Evolutionary conservation across 2,888 invertebrate genomes (phyloP), one percentile per base, ranked within the genome.

Genomic region (Drosophila paracracens): DNA sequence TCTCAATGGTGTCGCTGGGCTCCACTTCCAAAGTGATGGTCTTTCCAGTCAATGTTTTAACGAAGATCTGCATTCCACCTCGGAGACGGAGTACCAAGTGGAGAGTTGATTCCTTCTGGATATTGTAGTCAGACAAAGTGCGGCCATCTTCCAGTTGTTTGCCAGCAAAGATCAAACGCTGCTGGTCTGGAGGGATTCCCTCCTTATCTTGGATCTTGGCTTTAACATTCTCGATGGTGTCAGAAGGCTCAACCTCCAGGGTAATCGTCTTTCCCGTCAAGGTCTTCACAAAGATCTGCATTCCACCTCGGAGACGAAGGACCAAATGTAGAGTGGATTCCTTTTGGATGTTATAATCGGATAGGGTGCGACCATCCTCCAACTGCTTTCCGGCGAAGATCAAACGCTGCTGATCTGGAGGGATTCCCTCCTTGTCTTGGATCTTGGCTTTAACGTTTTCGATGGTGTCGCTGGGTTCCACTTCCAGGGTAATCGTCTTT

Each of bases 321-420:
- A 91, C 91, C 83, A 91, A 85, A 4, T 91, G 91, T 0, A 91
- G 75, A 0, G 91, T 91, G 0, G 91, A 91, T 58, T 91, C 91
- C 66, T 91, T 91, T 13, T 91, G 91, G 46, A 91, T 91, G n/a
- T 91, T 91, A 33, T 91, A 91, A 1, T 91, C 91, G 0, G 91
- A 91, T 21, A 91, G 35, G 0, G 91, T 91, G 0, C 91, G 91
- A 0, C 91, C 91, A 56, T 91, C 91, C 0, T 91, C 91, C 6
- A 91, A 25, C 27, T 91, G 91, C 57, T 91, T 91, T 6, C 91
- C 91, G 1, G 91, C 91, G 7, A 91, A 91, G 43, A 91, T 91
- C 18, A 91, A 50, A 81, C 90, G 90, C 63, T 91, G 90, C 54
- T 91, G 90, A n/a, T 91, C 90, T 90, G 90, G 90, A 0, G 90